phyloP scores from a whole-genome alignment of 2,113 vertebrate species.

The Sylvietta virens region DNA sequence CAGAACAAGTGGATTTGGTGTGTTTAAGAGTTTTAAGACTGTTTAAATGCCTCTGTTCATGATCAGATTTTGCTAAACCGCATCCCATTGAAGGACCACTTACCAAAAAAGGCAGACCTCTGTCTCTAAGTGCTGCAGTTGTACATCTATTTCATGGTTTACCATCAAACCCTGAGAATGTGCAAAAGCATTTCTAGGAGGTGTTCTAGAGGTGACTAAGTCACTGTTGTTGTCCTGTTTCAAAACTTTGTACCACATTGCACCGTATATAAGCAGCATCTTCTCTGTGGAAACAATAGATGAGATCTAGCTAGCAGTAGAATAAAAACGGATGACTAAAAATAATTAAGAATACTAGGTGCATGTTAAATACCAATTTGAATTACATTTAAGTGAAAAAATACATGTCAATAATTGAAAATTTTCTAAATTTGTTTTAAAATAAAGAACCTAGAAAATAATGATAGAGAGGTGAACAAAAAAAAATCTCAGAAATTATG shows the following conservation, averaged over 20 bases:
- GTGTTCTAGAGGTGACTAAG: background rate
- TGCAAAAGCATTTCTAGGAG: background rate
- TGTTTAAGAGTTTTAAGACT: background rate
- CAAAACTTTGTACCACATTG: background rate
- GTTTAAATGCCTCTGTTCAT: background rate
- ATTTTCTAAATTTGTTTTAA: background rate
- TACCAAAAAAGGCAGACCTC: background rate
- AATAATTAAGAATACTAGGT: background rate
- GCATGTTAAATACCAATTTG: background rate
- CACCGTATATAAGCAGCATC: background rate
- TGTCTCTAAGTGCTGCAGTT: background rate
- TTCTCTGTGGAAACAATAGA: background rate
- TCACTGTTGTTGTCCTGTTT: background rate
- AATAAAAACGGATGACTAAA: background rate
- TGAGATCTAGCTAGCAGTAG: background rate
- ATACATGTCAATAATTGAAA: background rate
- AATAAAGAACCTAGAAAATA: background rate
- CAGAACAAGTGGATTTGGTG: background rate
- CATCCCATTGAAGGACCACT: background rate
- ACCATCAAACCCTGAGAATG: background rate
- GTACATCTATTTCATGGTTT: background rate
- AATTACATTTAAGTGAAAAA: background rate
- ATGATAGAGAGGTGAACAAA: background rate
- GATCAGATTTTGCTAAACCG: background rate
- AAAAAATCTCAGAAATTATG: background rate